A percentile compares a stretch with the other conserved stretches of the same genome.
These are phyloP conservation scores for Sebastes trivittatus DNA, from an alignment of 2,797 vertebrate species.

Conservation along the genomic window DNA sequence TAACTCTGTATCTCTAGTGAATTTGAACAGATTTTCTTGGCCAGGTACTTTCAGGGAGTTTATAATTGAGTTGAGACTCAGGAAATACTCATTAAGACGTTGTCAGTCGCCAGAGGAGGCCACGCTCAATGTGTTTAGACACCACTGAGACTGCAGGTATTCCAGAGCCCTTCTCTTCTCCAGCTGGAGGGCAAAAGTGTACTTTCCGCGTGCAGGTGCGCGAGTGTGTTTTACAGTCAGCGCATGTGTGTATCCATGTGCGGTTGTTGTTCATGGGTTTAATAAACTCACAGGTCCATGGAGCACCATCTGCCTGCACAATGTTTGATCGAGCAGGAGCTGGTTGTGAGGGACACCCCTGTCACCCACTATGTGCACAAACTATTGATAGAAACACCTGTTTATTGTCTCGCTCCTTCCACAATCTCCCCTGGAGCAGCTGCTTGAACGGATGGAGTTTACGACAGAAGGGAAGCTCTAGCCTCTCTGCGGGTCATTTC, in stretches of 20 bases:
- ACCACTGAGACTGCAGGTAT: conserved; percentile 61
- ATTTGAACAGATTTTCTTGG: conserved; percentile 42
- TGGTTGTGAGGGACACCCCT: conserved; percentile 65
- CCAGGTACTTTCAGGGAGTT: conserved; percentile 62
- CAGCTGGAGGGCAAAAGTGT: conserved; percentile 68
- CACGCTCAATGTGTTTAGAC: conserved; percentile 71
- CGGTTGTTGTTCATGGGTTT: conserved; percentile 47
- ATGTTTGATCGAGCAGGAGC: conserved; percentile 67
- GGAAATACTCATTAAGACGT: conserved; percentile 82
- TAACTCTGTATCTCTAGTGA: conserved; percentile 32
- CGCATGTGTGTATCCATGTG: conserved; percentile 37
- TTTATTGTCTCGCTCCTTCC: conserved; percentile 44
- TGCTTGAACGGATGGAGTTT: conserved; percentile 32
- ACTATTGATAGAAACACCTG: conserved; percentile 66
- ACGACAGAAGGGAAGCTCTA: neutral
- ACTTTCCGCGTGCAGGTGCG: conserved; percentile 26
- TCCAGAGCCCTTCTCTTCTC: conserved; percentile 62
- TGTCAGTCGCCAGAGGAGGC: conserved; percentile 75
- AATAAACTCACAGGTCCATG: conserved; percentile 66
- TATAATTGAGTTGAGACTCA: conserved; percentile 73
- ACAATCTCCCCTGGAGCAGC: conserved; percentile 26
- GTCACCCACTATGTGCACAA: conserved; percentile 62
- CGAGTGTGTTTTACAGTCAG: conserved; percentile 1
- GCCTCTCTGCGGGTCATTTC: neutral
- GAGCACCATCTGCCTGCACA: conserved; percentile 78